phyloP scores from a whole-genome alignment of 2,888 invertebrate species.

The Drosophila subsilvestris region DNA sequence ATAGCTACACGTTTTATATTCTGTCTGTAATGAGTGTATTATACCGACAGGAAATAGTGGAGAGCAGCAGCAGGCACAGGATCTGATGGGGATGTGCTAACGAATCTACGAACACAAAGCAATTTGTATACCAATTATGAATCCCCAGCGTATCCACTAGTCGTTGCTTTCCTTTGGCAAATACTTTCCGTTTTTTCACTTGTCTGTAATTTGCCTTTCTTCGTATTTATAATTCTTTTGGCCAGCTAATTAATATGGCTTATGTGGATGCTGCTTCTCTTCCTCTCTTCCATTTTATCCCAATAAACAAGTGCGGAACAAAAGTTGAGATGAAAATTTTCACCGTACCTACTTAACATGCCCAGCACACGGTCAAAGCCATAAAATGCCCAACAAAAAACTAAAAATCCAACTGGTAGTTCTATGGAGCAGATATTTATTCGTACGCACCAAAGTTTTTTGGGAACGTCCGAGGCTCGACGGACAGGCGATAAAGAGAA shows the following conservation, averaged over 20 bases:
- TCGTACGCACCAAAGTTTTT: slow-evolving; percentile 33
- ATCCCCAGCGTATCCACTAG: not conserved
- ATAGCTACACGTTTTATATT: slow-evolving; percentile 35
- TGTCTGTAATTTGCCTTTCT: slow-evolving; percentile 27
- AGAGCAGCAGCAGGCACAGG: not conserved
- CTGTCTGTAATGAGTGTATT: slow-evolving; percentile 1
- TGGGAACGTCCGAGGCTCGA: slow-evolving; percentile 47
- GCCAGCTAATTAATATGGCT: slow-evolving; percentile 59
- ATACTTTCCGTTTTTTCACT: not conserved
- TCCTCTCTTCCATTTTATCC: slow-evolving; percentile 13
- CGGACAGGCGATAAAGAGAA: slow-evolving; percentile 68
- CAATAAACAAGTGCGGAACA: slow-evolving; percentile 43
- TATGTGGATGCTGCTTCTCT: slow-evolving; percentile 34
- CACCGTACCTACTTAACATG: slow-evolving; percentile 48
- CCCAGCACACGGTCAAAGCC: slow-evolving; percentile 55
- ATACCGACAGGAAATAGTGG: not conserved
- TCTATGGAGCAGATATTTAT: slow-evolving; percentile 25
- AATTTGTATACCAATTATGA: not conserved
- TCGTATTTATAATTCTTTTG: slow-evolving; percentile 37
- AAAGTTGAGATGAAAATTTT: slow-evolving; percentile 36
- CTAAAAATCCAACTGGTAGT: slow-evolving; percentile 49
- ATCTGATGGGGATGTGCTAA: not conserved
- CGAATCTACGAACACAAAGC: not conserved
- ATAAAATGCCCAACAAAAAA: slow-evolving; percentile 53
- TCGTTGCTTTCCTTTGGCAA: not conserved